Evolutionary conservation across 2,797 vertebrate genomes (phyloP), one percentile per base, ranked within the genome.

Genomic region (Morelia viridis): DNA sequence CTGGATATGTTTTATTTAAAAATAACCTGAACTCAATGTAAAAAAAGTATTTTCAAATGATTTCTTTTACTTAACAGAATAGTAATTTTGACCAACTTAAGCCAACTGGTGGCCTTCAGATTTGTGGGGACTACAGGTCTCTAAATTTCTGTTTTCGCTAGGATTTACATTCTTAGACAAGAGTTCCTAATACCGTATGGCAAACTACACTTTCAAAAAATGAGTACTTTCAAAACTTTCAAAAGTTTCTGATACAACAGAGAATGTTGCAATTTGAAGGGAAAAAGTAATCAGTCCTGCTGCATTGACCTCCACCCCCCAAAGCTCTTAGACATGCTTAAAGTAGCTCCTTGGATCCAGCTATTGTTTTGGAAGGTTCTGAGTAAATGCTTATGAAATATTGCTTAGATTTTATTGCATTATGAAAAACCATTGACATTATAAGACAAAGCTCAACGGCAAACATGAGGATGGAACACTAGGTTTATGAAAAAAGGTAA

Each of bases 401-500:
- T 6, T 89, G 71, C 57, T 89, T 87, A 76, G 22, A 57, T 87
- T 87, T 87, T 68, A 60, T 58, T 86, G 31, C 56, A 58, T 87
- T 91, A 60, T 58, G 84, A 87, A 71, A 58, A 71, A 64, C 50
- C 83, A 46, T 83, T 35, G 87, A 88, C 76, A 89, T 88, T 53
- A 92, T 65, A 53, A 65, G 19, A 41, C 58, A 68, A 92, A 84
- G 58, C 87, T 88, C 91, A 92, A 89, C 89, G 58, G 57, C 87
- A 92, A 92, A 76, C 46, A 84, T 41, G 87, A 61, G n/a, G 86
- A 92, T 10, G 68, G 64, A 92, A 88, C 50, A 62, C 76, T 84
- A 85, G 90, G 62, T 91, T 91, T 60, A 91, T 58, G 85, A 87
- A 87, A 85, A 71, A 91, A 87, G 90, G 87, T 87, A 87, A 91